Evolutionary conservation across 2,113 vertebrate species (phyloP).

Genomic region (Pao palembangensis): DNA sequence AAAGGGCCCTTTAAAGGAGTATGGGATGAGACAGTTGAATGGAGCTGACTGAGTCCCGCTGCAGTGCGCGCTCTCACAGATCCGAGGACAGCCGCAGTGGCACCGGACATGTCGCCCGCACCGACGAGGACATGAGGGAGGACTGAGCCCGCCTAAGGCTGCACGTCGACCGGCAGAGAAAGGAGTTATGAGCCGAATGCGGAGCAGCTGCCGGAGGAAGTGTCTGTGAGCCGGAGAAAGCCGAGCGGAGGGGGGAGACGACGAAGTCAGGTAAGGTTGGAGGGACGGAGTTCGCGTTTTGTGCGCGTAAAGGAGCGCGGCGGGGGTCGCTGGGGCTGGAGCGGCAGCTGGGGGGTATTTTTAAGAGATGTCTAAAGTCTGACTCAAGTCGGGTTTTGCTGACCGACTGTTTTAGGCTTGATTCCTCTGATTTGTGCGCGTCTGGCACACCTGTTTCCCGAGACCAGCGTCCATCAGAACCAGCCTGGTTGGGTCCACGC

Average conservation of each 20-base stretch:
- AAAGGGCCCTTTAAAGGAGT: conserved; percentile 77
- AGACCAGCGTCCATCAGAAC: no score
- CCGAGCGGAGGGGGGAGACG: conserved; percentile 13
- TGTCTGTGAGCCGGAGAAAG: no score
- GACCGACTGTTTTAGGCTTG: no score
- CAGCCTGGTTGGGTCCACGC: no score
- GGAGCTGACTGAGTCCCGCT: conserved; percentile 53
- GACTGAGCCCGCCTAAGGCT: conserved; percentile 6
- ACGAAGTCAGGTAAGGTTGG: background rate
- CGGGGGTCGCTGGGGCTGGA: no score
- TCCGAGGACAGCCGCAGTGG: conserved; percentile 21
- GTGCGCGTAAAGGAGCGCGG: background rate
- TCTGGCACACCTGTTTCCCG: no score
- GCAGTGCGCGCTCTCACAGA: conserved; percentile 36
- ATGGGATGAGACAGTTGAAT: conserved; percentile 74
- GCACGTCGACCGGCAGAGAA: conserved; percentile 7
- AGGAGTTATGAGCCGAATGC: conserved; percentile 41
- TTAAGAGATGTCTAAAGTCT: no score
- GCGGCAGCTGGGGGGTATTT: no score
- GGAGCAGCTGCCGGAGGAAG: conserved; percentile 14
- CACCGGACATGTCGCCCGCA: background rate
- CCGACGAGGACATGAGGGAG: conserved; percentile 37
- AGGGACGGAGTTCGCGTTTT: conserved; percentile 13
- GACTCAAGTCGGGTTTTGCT: no score
- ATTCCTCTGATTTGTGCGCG: no score